Evolutionary conservation across 2,797 vertebrate species (phyloP).

Genomic region (Alcedo atthis): DNA sequence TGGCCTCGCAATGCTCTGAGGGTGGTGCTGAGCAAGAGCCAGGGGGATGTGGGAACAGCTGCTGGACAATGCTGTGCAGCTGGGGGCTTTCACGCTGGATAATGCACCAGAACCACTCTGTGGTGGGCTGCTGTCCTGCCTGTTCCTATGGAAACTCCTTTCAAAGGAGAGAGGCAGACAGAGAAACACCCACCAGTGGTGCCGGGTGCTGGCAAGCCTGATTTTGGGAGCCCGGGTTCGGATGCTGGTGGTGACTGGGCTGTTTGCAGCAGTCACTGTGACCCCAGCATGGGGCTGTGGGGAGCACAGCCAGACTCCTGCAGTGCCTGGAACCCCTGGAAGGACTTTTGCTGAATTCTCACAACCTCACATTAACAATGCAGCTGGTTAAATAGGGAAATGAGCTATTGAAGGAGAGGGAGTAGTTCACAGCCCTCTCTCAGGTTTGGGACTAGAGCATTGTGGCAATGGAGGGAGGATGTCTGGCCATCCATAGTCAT

Average conservation of each 20-base stretch:
- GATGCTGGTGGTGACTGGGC: not conserved
- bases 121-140: not conserved
- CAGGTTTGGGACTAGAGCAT: not conserved
- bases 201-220: not conserved
- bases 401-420: not conserved
- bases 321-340: not conserved
- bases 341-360: not conserved
- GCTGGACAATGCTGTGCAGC: conserved; percentile 25
- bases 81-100: conserved; percentile 46
- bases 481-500: not conserved
- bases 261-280: not conserved
- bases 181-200: not conserved
- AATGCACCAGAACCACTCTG: conserved; percentile 50
- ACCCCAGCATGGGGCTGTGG: not conserved
- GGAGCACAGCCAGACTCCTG: rapidly evolving
- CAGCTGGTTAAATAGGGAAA: not conserved
- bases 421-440: not conserved
- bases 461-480: not conserved
- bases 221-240: rapidly evolving
- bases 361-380: not conserved
- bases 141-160: conserved; percentile 43
- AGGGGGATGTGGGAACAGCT: conserved; percentile 49
- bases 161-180: conserved; percentile 3
- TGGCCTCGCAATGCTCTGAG: not conserved
- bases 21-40: not conserved